Conservation (phyloP, 1,140 invertebrate species). For the Hycleus cichorii region DNA sequence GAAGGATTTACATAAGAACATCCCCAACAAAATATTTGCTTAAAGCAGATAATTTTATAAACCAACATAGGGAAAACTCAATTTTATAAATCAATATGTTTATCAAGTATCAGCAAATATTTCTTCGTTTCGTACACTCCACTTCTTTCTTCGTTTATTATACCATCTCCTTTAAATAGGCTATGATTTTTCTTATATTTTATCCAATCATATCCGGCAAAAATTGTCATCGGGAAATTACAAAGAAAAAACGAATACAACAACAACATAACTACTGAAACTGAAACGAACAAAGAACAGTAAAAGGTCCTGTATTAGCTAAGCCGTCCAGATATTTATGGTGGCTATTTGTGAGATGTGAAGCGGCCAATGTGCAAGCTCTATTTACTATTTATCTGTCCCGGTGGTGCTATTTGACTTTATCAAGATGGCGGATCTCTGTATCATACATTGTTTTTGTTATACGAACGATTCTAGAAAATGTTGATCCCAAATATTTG, state of each 20-base stretch:
- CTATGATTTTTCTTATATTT: no score
- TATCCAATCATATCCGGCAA: no score
- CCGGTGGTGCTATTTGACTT: constrained; percentile 33
- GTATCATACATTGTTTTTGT: no score
- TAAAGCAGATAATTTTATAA: constrained; percentile 4
- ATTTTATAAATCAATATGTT: constrained; percentile 5
- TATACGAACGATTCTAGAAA: no score
- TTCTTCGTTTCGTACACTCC: background rate
- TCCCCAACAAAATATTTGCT: constrained; percentile 3
- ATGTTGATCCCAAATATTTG: no score
- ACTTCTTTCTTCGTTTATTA: no score
- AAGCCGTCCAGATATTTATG: constrained; percentile 34
- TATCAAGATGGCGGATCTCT: constrained; percentile 35
- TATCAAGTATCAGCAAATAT: background rate
- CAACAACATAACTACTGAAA: constrained; percentile 2
- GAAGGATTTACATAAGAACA: background rate
- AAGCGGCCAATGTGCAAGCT: constrained; percentile 31
- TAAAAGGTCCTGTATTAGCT: constrained; percentile 19
- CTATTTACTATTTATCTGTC: constrained; percentile 39
- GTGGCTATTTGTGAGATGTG: constrained; percentile 36
- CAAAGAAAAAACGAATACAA: constrained; percentile 4
- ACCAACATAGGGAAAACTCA: background rate
- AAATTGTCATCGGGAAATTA: background rate
- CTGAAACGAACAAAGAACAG: constrained; percentile 7
- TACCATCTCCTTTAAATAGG: background rate